Conservation (phyloP, 1,140 invertebrate genomes). For the Drosophila insularis region DNA sequence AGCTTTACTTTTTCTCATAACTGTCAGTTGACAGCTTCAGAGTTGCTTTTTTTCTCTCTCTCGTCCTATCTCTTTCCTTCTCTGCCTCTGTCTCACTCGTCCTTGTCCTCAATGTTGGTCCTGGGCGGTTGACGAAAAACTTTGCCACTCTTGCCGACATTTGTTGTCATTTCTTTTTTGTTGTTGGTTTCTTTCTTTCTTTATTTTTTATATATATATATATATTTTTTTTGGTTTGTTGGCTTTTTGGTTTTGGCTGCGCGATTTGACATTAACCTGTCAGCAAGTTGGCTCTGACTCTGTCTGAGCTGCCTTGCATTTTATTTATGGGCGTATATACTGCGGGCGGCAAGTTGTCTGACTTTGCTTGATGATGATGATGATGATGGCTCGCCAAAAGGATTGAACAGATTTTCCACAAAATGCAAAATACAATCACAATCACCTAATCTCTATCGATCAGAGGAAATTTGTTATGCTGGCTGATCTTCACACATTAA, state of each 20-base stretch:
- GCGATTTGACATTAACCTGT: conserved; percentile 77
- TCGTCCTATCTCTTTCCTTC: too few species aligned
- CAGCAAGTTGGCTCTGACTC: conserved; percentile 45
- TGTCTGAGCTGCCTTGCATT: conserved; percentile 57
- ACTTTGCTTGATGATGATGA: conserved; percentile 26
- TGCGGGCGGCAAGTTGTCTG: conserved; percentile 37
- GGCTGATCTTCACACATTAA: too few species aligned
- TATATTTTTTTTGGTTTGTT: conserved; percentile 42
- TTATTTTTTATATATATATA: too few species aligned
- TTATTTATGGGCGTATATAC: conserved; percentile 53
- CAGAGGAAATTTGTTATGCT: background rate
- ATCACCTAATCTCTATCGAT: background rate
- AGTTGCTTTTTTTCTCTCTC: conserved; percentile 53
- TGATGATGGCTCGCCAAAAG: background rate
- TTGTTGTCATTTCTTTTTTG: conserved; percentile 36
- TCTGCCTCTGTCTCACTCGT: conserved; percentile 19
- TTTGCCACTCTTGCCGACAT: conserved; percentile 30
- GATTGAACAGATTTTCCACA: conserved; percentile 1
- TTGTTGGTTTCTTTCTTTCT: conserved; percentile 11
- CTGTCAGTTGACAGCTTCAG: conserved; percentile 76
- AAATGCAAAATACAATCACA: background rate
- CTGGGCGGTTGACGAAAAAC: conserved; percentile 43
- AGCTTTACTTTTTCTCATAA: conserved; percentile 81
- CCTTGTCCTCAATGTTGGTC: conserved; percentile 12
- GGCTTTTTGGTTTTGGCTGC: conserved; percentile 63